Conservation (phyloP, 2,888 invertebrate species). For the Caenorhabditis uteleia region DNA sequence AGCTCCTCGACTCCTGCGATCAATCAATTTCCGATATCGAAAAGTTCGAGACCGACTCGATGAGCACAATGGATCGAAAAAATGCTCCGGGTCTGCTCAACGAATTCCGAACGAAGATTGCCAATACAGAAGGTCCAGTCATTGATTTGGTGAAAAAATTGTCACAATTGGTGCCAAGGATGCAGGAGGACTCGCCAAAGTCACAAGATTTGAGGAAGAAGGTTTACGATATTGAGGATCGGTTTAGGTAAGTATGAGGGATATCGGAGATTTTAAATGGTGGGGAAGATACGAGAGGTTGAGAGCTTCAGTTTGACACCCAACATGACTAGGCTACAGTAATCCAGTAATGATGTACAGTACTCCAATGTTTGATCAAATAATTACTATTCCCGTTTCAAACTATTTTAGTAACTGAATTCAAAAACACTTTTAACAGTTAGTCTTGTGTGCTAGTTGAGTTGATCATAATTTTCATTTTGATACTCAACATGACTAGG, state of each 20-base stretch:
- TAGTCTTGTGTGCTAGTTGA: too few relatives aligned
- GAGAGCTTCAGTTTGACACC: too few relatives aligned
- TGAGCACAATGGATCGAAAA: constrained; percentile 24
- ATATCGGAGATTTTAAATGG: not conserved
- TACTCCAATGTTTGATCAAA: too few relatives aligned
- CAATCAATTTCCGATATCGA: constrained; percentile 28
- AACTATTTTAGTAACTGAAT: too few relatives aligned
- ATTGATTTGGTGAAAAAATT: constrained; percentile 47
- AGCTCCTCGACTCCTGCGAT: constrained; percentile 18
- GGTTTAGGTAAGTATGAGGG: constrained; percentile 10
- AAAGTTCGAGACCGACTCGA: constrained; percentile 26
- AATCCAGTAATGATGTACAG: too few relatives aligned
- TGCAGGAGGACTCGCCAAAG: constrained; percentile 42
- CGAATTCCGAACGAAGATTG: constrained; percentile 25
- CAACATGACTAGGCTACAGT: too few relatives aligned
- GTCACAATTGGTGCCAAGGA: constrained; percentile 38
- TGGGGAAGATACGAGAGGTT: not conserved
- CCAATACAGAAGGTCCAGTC: constrained; percentile 35
- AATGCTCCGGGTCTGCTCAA: constrained; percentile 23
- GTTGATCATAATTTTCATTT: too few relatives aligned
- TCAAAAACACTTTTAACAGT: too few relatives aligned
- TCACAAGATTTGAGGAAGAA: constrained; percentile 23
- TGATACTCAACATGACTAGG: too few relatives aligned
- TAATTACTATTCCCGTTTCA: too few relatives aligned
- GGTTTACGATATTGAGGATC: constrained; percentile 39